Evolutionary conservation across 2,888 invertebrate species (phyloP), one percentile per base, ranked within the genome.

Genomic region (Drosophila parthenogenetica): DNA sequence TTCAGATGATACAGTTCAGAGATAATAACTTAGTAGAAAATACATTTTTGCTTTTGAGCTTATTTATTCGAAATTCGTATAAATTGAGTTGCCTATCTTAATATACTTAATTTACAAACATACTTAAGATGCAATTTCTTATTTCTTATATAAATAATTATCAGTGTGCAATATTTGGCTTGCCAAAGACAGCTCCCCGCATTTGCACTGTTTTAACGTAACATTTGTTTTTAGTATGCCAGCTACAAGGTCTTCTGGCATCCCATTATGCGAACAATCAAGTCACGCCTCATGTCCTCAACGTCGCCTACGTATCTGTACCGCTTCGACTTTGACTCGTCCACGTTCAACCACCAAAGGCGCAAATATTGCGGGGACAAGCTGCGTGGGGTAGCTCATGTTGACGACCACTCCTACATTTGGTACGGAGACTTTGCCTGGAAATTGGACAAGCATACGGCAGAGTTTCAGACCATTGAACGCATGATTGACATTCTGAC

Each of bases 251-350:
- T 84, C 13, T 92, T 92, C 61, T 92, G 91, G 91, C 91, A 91
- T 79, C 90, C 90, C 22, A 89, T 91, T 8, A 48, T 89, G 17
- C 89, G 90, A 13, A 73, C 84, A 0, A 37, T 90, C 0, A 73
- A 79, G 29, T 77, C 86, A 1, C 90, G 92, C 2, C 35, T 90
- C 3, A 58, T 73, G 3, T 32, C 40, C 13, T 67, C 69, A 11
- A 42, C 62, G 0, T 89, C 90, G 0, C 81, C 90, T 42, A 92
- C 92, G 0, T 92, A 88, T 72, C 71, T 92, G 0, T 92, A 90
- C 62, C 90, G 91, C n/a, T 92, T 92, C 53, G 91, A 90, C 51
- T 91, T 90, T 55, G 92, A 92, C 71, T 92, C 92, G 10, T 62
- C 88, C n/a, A 78, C 81, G 22, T 91, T 92, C 35, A 92, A 92